Conservation (phyloP, 2,113 vertebrate genomes). For the Psittacus erithacus region DNA sequence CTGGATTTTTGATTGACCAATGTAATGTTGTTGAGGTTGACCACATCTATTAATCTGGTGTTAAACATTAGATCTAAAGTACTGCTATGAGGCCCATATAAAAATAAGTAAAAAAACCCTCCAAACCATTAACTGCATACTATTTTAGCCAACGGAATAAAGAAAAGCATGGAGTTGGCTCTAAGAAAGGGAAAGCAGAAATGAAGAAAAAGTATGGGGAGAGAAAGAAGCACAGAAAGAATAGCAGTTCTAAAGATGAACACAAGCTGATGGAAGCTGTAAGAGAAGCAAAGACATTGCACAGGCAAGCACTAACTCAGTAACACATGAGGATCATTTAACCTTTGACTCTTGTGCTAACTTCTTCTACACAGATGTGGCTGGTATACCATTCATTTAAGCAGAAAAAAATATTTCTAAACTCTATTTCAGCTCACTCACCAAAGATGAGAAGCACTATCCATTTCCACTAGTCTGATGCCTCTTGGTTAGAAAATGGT, state of each 20-base stretch:
- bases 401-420: not conserved
- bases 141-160: not conserved
- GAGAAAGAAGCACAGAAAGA: not conserved
- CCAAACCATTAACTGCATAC: not conserved
- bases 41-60: not conserved
- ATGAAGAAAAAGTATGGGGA: not conserved
- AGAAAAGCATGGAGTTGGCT: not conserved
- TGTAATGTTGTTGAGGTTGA: not conserved
- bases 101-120: not conserved
- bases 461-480: not conserved
- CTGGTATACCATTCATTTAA: not conserved
- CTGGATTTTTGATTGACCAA: not conserved
- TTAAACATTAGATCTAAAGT: not conserved
- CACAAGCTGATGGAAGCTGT: not conserved
- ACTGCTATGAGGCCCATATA: not conserved
- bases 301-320: not conserved
- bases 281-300: not conserved
- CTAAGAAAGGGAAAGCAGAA: not conserved
- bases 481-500: not conserved
- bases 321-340: not conserved
- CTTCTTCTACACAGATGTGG: not conserved
- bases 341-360: not conserved
- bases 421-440: not conserved
- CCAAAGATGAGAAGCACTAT: not conserved
- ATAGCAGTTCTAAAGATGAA: not conserved